These are phyloP conservation scores for Drosophila biarmipes DNA, from an alignment of 1,140 invertebrate genomes.

Conservation along the genomic window DNA sequence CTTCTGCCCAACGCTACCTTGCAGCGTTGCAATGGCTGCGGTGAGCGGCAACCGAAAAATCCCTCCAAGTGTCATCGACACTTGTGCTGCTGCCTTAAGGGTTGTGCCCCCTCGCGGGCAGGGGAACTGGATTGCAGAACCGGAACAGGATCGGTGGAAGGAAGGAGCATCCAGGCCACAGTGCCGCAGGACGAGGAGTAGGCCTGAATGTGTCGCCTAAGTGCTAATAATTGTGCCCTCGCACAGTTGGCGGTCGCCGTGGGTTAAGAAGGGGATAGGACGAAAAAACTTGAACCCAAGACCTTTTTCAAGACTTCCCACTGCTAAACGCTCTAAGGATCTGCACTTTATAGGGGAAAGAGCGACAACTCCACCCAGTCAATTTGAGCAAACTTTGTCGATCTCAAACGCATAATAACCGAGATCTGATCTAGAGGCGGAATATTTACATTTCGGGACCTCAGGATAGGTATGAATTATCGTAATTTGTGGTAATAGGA, in stretches of 20 bases:
- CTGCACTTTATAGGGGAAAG: constrained; percentile 14
- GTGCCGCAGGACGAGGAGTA: constrained; percentile 16
- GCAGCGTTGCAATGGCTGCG: constrained; percentile 70
- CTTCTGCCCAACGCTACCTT: constrained; percentile 45
- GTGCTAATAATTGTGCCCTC: constrained; percentile 80
- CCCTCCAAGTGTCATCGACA: constrained; percentile 81
- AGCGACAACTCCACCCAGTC: constrained; percentile 32
- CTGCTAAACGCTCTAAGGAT: constrained; percentile 22
- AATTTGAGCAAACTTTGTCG: constrained; percentile 36
- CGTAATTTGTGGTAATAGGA: constrained; percentile 28
- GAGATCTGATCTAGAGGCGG: constrained; percentile 46
- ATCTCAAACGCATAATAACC: constrained; percentile 35
- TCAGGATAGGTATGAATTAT: constrained; percentile 9
- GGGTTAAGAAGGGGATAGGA: constrained; percentile 6
- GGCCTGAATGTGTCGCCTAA: constrained; percentile 73
- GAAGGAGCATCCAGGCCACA: constrained; percentile 15
- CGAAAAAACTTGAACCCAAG: constrained; percentile 21
- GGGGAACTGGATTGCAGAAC: constrained; percentile 16
- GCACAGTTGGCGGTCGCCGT: constrained; percentile 70
- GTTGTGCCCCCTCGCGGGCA: constrained; percentile 57
- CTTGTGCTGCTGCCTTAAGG: constrained; percentile 74
- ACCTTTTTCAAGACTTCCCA: background rate
- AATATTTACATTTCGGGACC: constrained; percentile 39
- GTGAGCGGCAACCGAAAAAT: constrained; percentile 55
- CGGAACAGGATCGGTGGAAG: constrained; percentile 13